phyloP scores from a whole-genome alignment of 2,797 vertebrate genomes.

The Huso huso region DNA sequence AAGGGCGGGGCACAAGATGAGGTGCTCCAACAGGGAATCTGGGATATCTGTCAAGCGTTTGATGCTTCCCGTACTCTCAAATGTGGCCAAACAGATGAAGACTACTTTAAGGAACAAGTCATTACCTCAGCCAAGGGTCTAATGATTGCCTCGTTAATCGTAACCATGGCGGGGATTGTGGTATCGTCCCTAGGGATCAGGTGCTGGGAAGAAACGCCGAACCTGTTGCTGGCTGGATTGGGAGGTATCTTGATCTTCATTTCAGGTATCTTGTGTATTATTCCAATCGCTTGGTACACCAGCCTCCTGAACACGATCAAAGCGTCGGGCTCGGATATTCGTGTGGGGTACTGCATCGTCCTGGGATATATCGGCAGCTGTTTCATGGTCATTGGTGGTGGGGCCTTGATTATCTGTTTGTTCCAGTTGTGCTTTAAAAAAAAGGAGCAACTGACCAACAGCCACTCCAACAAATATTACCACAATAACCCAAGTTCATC shows the following conservation, averaged over 20 bases:
- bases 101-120: constrained; percentile 59
- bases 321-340: accelerated
- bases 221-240: constrained; percentile 51
- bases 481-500: too few species aligned
- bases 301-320: constrained; percentile 45
- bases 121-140: constrained; percentile 63
- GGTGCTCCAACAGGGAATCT: constrained; percentile 75
- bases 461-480: not conserved
- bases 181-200: constrained; percentile 73
- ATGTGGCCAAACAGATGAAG: constrained; percentile 48
- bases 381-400: constrained; percentile 71
- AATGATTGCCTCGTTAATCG: constrained; percentile 69
- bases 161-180: constrained; percentile 59
- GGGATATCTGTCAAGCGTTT: constrained; percentile 66
- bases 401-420: constrained; percentile 68
- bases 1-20: constrained; percentile 12
- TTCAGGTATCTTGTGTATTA: constrained; percentile 70
- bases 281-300: constrained; percentile 82
- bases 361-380: constrained; percentile 85
- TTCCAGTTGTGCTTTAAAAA: constrained; percentile 54
- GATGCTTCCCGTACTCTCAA: constrained; percentile 13
- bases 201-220: constrained; percentile 74
- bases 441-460: constrained; percentile 24
- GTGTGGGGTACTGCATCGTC: constrained; percentile 72
- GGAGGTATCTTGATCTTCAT: constrained; percentile 68